Evolutionary conservation across 2,113 vertebrate genomes (phyloP).

Genomic region (Nansenia antarctica): DNA sequence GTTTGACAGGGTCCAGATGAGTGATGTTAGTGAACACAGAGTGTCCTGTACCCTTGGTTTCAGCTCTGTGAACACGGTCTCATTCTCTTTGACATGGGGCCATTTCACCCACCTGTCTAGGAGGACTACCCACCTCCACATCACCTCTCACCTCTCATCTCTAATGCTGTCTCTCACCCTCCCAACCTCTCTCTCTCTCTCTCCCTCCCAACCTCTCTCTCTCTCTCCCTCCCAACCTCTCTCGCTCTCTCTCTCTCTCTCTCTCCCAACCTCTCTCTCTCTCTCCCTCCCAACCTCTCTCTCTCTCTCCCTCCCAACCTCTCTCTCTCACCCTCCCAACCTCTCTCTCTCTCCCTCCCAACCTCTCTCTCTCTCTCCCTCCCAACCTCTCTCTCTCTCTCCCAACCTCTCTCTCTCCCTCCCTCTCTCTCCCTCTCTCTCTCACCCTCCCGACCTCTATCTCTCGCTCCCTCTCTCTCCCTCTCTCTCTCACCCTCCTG

Average conservation of each 20-base stretch:
- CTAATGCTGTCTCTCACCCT: neutral
- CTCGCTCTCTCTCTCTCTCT: neutral
- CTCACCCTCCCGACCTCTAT: neutral
- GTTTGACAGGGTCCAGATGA: constrained; percentile 39
- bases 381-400: neutral
- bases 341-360: neutral
- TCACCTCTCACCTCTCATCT: neutral
- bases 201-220: neutral
- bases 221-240: neutral
- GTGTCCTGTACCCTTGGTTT: constrained; percentile 31
- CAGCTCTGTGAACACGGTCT: neutral
- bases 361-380: neutral
- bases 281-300: neutral
- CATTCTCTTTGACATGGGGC: neutral
- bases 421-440: neutral
- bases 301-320: neutral
- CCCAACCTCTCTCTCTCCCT: no score
- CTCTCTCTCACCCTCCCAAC: neutral
- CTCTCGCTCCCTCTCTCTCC: no score
- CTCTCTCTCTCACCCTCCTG: no score
- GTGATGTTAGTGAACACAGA: no score
- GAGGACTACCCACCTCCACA: neutral
- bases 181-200: neutral
- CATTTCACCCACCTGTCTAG: constrained; percentile 18
- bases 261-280: no score